These are phyloP conservation scores for Nymphalis c-album DNA, from an alignment of 2,888 invertebrate genomes.

Conservation along the genomic window DNA sequence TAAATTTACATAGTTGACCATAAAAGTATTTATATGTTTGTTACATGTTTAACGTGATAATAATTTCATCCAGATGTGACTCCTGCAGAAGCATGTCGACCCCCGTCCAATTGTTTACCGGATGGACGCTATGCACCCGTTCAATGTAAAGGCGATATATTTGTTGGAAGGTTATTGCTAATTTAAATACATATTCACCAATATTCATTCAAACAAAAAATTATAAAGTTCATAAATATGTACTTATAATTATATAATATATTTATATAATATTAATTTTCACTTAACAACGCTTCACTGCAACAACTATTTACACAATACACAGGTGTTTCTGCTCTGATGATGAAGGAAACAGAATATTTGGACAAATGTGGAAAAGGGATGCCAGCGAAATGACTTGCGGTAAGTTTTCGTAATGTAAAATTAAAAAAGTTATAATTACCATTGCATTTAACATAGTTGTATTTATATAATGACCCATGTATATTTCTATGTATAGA, in stretches of 20 bases:
- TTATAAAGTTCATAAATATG: too few relatives aligned
- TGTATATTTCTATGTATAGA: neutral
- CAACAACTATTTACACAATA: constrained; percentile 39
- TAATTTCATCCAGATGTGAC: constrained; percentile 8
- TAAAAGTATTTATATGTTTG: neutral
- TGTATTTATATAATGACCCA: neutral
- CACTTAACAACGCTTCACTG: constrained; percentile 23
- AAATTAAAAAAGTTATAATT: constrained; percentile 4
- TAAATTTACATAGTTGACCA: too few relatives aligned
- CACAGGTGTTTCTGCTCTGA: constrained; percentile 85
- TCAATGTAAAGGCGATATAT: constrained; percentile 84
- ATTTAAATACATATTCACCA: constrained; percentile 14
- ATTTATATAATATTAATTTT: constrained; percentile 1
- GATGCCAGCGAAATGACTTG: constrained; percentile 84
- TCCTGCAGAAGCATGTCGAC: constrained; percentile 24
- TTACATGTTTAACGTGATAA: neutral
- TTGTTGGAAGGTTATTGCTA: constrained; percentile 79
- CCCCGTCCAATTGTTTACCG: constrained; percentile 71
- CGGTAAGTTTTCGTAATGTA: constrained; percentile 68
- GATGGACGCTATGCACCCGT: constrained; percentile 83
- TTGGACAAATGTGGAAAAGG: constrained; percentile 83
- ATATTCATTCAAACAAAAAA: too few relatives aligned
- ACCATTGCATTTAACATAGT: constrained; percentile 23
- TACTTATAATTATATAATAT: too few relatives aligned
- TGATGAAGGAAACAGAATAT: constrained; percentile 82